Base-by-base conservation (phyloP, 2,888 invertebrate genomes). In the Lycaena phlaeas region DNA sequence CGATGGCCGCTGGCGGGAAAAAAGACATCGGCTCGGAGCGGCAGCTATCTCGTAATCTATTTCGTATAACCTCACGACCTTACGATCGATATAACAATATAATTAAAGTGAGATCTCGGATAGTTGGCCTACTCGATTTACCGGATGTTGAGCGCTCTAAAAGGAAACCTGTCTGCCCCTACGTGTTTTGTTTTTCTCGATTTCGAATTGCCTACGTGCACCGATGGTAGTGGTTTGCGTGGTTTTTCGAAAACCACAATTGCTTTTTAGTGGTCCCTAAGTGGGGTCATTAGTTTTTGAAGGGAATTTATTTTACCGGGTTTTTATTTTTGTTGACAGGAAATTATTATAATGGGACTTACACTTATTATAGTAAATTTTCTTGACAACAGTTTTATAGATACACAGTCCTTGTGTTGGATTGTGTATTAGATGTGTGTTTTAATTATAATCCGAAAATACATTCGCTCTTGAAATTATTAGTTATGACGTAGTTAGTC, bases 41-140 rank as follows among this genome's bases (percentile, higher is more conserved):
- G 74, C 72, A 73, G 72, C 73, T 59, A 30, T 40, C 54, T 58
- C 82, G 82, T 82, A 79, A 82, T 82, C 81, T 82, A 77, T 81
- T 81, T 79, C 70, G 72, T 74, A 61, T 81, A 78, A 84, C 82
- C 84, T 73, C 81, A 71, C 82, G 84, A 84, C 82, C 82, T 71
- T 71, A 51, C 61, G 57, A 64, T 61, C 67, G 67, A 59, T 66
- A 71, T 77, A 76, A 84, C 82, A 79, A 82, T 82, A 82, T 84
- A 81, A 84, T 84, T 84, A 84, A 81, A 82, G 75, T 69, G 74
- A 76, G 75, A 75, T 76, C 71, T 64, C n/a, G n/a, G n/a, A n/a
- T n/a, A n/a, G n/a, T n/a, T n/a, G 45, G 46, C 46, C 53, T 45
- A 49, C 48, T 51, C 42, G 48, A 48, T 50, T 61, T 58, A 58